Percentiles rank a stretch among this genome's conserved stretches.
Evolutionary conservation across 2,888 invertebrate genomes (phyloP).

Genomic region (Micropterix aruncella): DNA sequence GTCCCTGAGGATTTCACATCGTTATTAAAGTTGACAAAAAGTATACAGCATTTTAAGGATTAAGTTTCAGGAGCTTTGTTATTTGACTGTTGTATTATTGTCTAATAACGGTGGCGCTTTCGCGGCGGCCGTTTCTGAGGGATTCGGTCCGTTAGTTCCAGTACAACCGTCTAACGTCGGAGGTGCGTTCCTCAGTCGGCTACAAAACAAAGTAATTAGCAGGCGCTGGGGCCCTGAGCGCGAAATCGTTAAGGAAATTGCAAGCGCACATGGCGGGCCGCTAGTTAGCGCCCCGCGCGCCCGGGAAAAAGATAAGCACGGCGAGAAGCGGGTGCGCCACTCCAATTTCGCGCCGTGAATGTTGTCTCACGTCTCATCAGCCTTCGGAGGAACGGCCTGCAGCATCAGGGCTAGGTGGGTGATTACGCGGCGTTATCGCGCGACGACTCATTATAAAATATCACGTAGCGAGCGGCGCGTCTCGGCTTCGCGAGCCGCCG

Average conservation of each 20-base stretch:
- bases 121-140: too few relatives aligned
- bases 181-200: too few relatives aligned
- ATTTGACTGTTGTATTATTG: too few relatives aligned
- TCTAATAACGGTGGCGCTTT: too few relatives aligned
- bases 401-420: background rate
- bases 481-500: background rate
- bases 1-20: too few relatives aligned
- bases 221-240: background rate
- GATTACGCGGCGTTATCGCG: background rate
- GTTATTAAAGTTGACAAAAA: too few relatives aligned
- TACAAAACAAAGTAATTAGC: background rate
- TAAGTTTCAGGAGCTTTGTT: too few relatives aligned
- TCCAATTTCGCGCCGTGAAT: background rate
- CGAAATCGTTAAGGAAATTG: background rate
- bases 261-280: background rate
- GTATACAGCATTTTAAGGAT: too few relatives aligned
- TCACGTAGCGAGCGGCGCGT: background rate
- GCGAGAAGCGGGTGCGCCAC: background rate
- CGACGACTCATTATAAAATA: background rate
- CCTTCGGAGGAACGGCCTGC: background rate
- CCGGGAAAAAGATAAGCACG: background rate
- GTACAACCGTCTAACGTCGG: too few relatives aligned
- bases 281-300: background rate
- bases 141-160: too few relatives aligned
- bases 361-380: background rate